phyloP scores from a whole-genome alignment of 2,797 vertebrate species.

The Syngnathus acus region DNA sequence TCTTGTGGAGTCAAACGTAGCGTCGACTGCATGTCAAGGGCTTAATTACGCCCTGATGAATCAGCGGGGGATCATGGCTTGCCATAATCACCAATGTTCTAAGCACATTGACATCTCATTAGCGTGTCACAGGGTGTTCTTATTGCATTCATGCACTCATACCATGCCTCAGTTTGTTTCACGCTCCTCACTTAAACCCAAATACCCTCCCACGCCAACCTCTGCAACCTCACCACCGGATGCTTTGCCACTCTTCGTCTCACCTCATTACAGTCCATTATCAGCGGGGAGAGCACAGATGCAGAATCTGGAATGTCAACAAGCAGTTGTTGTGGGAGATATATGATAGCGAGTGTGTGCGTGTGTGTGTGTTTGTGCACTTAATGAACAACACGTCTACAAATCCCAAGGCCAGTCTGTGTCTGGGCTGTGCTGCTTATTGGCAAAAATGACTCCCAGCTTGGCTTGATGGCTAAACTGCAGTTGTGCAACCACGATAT shows the following conservation, averaged over 20 bases:
- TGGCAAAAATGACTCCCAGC: constrained; percentile 42
- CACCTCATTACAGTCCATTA: constrained; percentile 48
- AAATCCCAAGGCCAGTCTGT: constrained; percentile 31
- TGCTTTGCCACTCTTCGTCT: constrained; percentile 19
- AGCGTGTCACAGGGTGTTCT: constrained; percentile 54
- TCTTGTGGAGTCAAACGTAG: constrained; percentile 15
- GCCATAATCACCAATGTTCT: constrained; percentile 60
- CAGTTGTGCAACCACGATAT: constrained; percentile 7
- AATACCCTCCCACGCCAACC: not conserved
- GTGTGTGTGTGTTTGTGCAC: constrained; percentile 10
- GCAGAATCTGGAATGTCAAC: constrained; percentile 49
- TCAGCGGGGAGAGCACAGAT: constrained; percentile 39
- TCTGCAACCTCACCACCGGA: constrained; percentile 15
- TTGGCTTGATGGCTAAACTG: constrained; percentile 34
- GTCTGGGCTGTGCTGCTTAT: constrained; percentile 41
- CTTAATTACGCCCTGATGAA: constrained; percentile 41
- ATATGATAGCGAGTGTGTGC: constrained; percentile 11
- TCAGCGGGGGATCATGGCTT: constrained; percentile 29
- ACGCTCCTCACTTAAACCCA: not conserved
- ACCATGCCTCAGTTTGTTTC: not conserved
- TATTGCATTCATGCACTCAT: constrained; percentile 39
- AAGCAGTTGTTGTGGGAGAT: constrained; percentile 49
- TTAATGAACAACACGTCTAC: constrained; percentile 60
- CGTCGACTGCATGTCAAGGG: constrained; percentile 36
- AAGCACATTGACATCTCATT: constrained; percentile 58